Evolutionary conservation across 2,113 vertebrate species (phyloP).

Genomic region (Nesogale talazaci): DNA sequence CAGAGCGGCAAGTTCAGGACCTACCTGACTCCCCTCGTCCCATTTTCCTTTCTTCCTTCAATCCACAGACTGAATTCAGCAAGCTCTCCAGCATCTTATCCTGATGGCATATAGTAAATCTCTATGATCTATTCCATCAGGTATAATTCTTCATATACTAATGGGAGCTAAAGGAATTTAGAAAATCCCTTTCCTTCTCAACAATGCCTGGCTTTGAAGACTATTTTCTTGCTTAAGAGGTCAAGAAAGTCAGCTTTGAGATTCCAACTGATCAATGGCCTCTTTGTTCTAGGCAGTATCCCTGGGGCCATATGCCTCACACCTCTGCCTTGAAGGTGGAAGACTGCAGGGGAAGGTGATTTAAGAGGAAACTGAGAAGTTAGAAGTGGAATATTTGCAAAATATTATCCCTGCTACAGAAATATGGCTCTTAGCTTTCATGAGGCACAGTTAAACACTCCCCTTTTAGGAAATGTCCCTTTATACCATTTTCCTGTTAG

Average conservation of each 20-base stretch:
- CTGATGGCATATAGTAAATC: slow-evolving; percentile 50
- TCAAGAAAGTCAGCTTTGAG: slow-evolving; percentile 80
- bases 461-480: slow-evolving; percentile 79
- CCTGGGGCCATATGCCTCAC: slow-evolving; percentile 67
- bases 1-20: background rate
- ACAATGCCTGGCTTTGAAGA: slow-evolving; percentile 80
- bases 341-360: slow-evolving; percentile 76
- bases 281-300: slow-evolving; percentile 80
- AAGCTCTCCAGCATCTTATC: background rate
- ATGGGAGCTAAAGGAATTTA: slow-evolving; percentile 81
- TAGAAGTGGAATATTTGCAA: slow-evolving; percentile 74
- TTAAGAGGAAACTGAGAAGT: slow-evolving; percentile 78
- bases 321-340: slow-evolving; percentile 75
- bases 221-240: slow-evolving; percentile 81
- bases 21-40: background rate
- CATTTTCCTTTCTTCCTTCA: background rate
- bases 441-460: slow-evolving; percentile 64
- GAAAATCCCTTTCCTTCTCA: slow-evolving; percentile 80
- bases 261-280: slow-evolving; percentile 81
- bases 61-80: background rate
- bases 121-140: slow-evolving; percentile 73
- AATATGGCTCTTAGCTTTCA: slow-evolving; percentile 74
- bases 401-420: slow-evolving; percentile 74
- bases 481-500: slow-evolving; percentile 79
- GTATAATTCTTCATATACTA: slow-evolving; percentile 76